These are phyloP conservation scores for Apis florea DNA, from an alignment of 1,140 invertebrate species.

Conservation along the genomic window DNA sequence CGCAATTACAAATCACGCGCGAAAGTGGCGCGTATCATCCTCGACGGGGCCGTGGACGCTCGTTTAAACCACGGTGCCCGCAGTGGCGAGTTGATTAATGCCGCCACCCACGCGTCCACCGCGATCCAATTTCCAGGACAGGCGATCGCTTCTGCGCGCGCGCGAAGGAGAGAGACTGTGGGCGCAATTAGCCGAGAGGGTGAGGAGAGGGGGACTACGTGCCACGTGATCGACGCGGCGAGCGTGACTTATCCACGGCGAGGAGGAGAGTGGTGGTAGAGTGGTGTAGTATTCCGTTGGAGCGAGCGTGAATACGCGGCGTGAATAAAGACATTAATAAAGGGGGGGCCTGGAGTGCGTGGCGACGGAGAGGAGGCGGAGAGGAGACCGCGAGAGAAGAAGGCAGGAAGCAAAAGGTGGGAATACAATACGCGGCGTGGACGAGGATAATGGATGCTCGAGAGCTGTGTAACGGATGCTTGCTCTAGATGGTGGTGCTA, in stretches of 20 bases:
- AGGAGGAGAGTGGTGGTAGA: too few species aligned
- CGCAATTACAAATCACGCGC: constrained; percentile 22
- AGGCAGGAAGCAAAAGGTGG: constrained; percentile 40
- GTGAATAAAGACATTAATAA: constrained; percentile 71
- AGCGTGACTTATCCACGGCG: constrained; percentile 3
- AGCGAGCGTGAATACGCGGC: constrained; percentile 23
- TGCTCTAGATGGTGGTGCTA: constrained; percentile 62
- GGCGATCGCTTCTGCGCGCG: not conserved
- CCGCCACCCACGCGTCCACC: constrained; percentile 23
- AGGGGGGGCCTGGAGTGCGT: constrained; percentile 38
- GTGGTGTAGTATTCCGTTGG: not conserved
- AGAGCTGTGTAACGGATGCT: constrained; percentile 48
- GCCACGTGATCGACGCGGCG: constrained; percentile 36
- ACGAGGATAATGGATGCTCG: constrained; percentile 53
- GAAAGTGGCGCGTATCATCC: not conserved
- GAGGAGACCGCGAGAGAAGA: not conserved
- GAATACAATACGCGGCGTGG: constrained; percentile 58
- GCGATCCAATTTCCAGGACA: constrained; percentile 36
- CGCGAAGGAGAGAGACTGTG: constrained; percentile 1
- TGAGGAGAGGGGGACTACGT: constrained; percentile 14
- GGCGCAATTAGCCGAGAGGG: constrained; percentile 55
- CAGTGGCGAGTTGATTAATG: constrained; percentile 27
- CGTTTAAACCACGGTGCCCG: too few species aligned
- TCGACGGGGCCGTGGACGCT: constrained; percentile 6
- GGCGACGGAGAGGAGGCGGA: constrained; percentile 36